Evolutionary conservation across 2,113 vertebrate species (phyloP), one percentile per base, ranked within the genome.

Genomic region (Hiodon alosoides): DNA sequence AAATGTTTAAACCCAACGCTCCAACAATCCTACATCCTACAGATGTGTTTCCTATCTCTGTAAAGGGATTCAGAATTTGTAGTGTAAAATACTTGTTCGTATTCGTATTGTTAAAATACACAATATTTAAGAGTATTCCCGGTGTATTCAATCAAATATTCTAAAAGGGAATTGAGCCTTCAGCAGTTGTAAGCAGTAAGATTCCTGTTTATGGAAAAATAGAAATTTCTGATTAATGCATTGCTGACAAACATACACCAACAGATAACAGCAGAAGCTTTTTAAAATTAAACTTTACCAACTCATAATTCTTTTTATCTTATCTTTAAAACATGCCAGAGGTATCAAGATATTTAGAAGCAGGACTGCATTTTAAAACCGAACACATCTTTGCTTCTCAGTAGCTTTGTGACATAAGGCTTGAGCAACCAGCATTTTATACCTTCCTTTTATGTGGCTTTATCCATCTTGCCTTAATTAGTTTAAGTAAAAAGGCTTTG

Each of bases 381-480:
- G 76, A 82, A 81, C 81, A 76, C 74, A 67, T 79, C 51, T 60
- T 54, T 59, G 50, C 62, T 54, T 62, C 52, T 75, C 10, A 64
- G 72, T 48, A 60, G 72, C 69, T 64, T 62, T 53, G 31, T n/a
- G 5, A 46, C 61, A 69, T 79, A 78, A 80, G 76, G 47, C 73
- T 70, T 55, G 31, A 31, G 31, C 31, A 4, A 55, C 50, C n/a
- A 69, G 67, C n/a, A 75, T 73, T 81, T 78, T 77, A 76, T 74
- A 76, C 52, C n/a, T 51, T 4, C 3, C 46, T 78, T 85, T 73
- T 76, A 82, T 79, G 79, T 60, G 69, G 55, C 68, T 77, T 78
- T 78, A 76, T 82, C 77, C 77, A 72, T 80, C 70, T 78, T 74
- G 73, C 67, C 76, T 86, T 87, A 85, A 89, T 89, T 89, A 87